Evolutionary conservation across 92 coral and sea anemone genomes (phyloP).

Genomic region (Palythoa heliodiscus): DNA sequence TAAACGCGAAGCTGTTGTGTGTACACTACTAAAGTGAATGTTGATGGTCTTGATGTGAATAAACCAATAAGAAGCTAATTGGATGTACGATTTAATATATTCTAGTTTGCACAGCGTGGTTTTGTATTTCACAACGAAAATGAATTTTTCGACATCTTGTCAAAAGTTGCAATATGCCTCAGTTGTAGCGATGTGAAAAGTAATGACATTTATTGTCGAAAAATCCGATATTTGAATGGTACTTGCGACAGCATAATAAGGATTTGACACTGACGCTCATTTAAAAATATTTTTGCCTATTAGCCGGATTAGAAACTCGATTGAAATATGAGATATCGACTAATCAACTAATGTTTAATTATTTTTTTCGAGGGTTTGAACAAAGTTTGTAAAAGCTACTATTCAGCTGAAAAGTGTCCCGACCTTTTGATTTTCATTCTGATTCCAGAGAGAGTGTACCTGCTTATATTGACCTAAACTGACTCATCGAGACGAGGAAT

Average conservation of each 20-base stretch:
- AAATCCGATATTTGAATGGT: slow-evolving; percentile 18
- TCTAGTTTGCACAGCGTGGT: slow-evolving; percentile 11
- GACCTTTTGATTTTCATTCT: background rate
- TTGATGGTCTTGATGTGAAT: background rate
- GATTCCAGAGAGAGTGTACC: background rate
- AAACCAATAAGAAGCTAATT: slow-evolving; percentile 13
- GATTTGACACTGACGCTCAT: slow-evolving; percentile 6
- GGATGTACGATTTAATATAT: background rate
- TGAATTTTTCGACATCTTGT: slow-evolving; percentile 4
- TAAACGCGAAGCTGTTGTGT: background rate
- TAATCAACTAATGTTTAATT: slow-evolving; percentile 5
- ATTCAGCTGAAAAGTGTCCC: background rate
- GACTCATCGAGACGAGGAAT: background rate
- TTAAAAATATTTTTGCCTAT: background rate
- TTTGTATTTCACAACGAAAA: slow-evolving; percentile 12
- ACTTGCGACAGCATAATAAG: background rate
- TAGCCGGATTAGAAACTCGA: slow-evolving; percentile 39
- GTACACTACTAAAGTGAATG: slow-evolving; percentile 9
- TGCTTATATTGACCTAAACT: no score
- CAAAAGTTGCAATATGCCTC: slow-evolving; percentile 5
- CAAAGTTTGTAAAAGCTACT: background rate
- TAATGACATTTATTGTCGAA: slow-evolving; percentile 24
- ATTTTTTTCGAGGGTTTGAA: background rate
- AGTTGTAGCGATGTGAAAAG: background rate
- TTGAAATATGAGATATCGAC: background rate